Base-by-base conservation (phyloP, 2,888 invertebrate genomes). In the Keiferia lycopersicella region DNA sequence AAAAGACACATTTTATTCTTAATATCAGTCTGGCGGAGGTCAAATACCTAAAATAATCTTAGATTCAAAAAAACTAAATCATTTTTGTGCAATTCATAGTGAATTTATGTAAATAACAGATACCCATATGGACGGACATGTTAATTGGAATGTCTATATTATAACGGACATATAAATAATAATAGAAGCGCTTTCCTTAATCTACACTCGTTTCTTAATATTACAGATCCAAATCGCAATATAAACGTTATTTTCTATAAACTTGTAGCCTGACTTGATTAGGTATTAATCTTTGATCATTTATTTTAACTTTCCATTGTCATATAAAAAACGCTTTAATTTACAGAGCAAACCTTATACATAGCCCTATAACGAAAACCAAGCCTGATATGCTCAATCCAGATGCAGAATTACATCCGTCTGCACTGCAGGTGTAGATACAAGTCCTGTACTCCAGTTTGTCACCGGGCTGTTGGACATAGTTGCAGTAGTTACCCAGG, bases 401-500 rank as follows among this genome's bases (percentile, higher is more conserved):
- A 1, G 82, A 70, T 8, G 93, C 92, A n/a, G 92, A 81, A 87
- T 98, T 98, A 81, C 98, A 98, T 1, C 96, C 97, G 78, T 98
- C 96, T 0, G 94, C 93, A 64, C 92, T 88, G 77, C 98, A 98
- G 0, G 98, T 98, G 81, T 94, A 97, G 63, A 98, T 94, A 83
- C 98, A 98, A 2, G 97, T 97, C 70, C 98, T 93, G 83, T 98
- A 98, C 65, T 94, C 94, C 73, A 97, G 86, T 73, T 93, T 93
- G 81, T 98, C 98, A n/a, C 98, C 98, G 8, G 95, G 95, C 71
- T 97, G 96, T 68, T 93, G 90, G 0, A 97, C 96, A 83, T 96
- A 97, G 80, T 97, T 95, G 84, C 98, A 98, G 76, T 96, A 97
- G 83, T 97, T 97, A 16, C 98, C 98, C 77, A 97, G 88, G 83